Conservation (phyloP, 2,888 invertebrate species). For the Drosophila paranaensis region DNA sequence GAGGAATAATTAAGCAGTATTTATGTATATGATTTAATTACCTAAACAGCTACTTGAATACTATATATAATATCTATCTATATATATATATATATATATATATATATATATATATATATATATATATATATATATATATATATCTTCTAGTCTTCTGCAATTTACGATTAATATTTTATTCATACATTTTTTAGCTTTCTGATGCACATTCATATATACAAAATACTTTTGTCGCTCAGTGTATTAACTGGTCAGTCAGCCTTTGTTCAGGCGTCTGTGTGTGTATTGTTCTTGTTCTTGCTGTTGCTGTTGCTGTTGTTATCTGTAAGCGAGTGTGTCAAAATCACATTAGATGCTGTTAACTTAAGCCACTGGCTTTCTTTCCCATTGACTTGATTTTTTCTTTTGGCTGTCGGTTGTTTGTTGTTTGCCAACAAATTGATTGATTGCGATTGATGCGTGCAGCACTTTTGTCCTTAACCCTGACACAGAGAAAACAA, state of each 20-base stretch:
- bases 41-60: too few relatives aligned
- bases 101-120: too few relatives aligned
- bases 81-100: too few relatives aligned
- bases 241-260: slow-evolving; percentile 9
- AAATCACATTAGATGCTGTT: slow-evolving; percentile 79
- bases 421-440: slow-evolving; percentile 66
- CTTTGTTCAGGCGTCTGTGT: neutral
- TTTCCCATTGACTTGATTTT: slow-evolving; percentile 15
- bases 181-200: too few relatives aligned
- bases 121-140: too few relatives aligned
- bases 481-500: slow-evolving; percentile 50
- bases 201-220: too few relatives aligned
- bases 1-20: too few relatives aligned
- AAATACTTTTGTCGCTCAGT: slow-evolving; percentile 21
- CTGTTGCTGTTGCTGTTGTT: slow-evolving; percentile 20
- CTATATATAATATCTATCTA: too few relatives aligned
- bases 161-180: too few relatives aligned
- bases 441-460: slow-evolving; percentile 78
- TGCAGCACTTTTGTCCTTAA: slow-evolving; percentile 73
- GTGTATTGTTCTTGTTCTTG: slow-evolving; percentile 9
- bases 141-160: too few relatives aligned
- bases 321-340: slow-evolving; percentile 65
- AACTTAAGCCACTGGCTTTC: slow-evolving; percentile 62
- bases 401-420: slow-evolving; percentile 14
- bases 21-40: too few relatives aligned